Conservation (phyloP, 1,140 invertebrate species). For the Meloidogyne floridensis region DNA sequence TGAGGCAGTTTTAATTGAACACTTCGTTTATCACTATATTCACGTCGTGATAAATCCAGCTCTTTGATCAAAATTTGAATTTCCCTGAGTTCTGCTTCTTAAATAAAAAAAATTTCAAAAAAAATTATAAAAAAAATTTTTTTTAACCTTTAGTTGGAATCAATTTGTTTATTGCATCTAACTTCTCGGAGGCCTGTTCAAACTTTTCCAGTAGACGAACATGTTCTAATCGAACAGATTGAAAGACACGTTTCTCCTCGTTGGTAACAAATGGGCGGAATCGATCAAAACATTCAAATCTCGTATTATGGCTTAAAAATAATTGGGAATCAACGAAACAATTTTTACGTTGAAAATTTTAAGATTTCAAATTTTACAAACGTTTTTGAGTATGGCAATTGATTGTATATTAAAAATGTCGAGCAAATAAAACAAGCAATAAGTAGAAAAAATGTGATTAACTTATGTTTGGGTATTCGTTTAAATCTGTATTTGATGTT, state of each 20-base stretch:
- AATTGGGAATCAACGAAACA: too few species aligned
- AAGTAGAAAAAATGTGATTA: background rate
- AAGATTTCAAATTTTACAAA: background rate
- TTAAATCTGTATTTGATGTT: background rate
- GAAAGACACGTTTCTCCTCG: slow-evolving; percentile 31
- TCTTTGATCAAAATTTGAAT: slow-evolving; percentile 46
- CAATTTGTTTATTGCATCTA: slow-evolving; percentile 31
- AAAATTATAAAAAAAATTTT: slow-evolving; percentile 13
- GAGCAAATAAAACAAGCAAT: background rate
- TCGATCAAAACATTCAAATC: background rate
- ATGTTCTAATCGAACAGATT: slow-evolving; percentile 39
- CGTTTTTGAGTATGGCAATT: background rate
- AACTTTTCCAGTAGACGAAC: slow-evolving; percentile 38
- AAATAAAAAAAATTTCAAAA: slow-evolving; percentile 19
- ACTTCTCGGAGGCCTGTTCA: slow-evolving; percentile 25
- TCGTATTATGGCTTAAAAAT: background rate
- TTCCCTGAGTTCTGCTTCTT: slow-evolving; percentile 46
- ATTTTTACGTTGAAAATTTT: too few species aligned
- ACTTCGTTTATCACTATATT: slow-evolving; percentile 54
- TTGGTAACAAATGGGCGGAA: background rate
- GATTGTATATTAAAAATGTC: background rate
- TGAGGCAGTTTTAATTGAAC: slow-evolving; percentile 55
- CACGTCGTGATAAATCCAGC: slow-evolving; percentile 34
- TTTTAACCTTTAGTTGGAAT: slow-evolving; percentile 42
- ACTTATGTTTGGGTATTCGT: background rate